Percentiles rank a stretch among this genome's conserved stretches.
Evolutionary conservation across 2,113 vertebrate genomes (phyloP).

Genomic region (Lepus americanus): DNA sequence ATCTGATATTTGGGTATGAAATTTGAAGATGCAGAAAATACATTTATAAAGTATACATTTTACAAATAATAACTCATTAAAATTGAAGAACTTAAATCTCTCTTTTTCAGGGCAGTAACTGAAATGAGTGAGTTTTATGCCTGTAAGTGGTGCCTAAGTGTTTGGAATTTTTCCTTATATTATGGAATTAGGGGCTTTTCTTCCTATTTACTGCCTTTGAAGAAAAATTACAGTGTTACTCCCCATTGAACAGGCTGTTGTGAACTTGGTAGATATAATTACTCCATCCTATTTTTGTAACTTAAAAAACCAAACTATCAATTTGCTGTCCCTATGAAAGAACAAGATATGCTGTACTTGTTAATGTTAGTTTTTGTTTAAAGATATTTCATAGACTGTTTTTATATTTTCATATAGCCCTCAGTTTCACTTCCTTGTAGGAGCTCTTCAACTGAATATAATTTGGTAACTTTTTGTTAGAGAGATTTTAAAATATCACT

Average conservation of each 20-base stretch:
- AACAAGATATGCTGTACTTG: slow-evolving; percentile 67
- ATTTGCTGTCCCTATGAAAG: slow-evolving; percentile 73
- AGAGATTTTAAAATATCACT: slow-evolving; percentile 1
- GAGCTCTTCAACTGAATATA: slow-evolving; percentile 53
- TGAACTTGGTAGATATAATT: slow-evolving; percentile 80
- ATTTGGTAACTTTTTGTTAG: slow-evolving; percentile 36
- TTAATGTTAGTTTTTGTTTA: slow-evolving; percentile 73
- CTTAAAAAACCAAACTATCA: slow-evolving; percentile 77
- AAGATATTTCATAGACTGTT: slow-evolving; percentile 46
- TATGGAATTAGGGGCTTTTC: slow-evolving; percentile 70
- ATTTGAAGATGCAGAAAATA: slow-evolving; percentile 33
- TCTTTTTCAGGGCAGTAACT: slow-evolving; percentile 15
- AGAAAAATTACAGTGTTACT: slow-evolving; percentile 80
- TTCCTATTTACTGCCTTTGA: slow-evolving; percentile 72
- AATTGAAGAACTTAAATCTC: neutral
- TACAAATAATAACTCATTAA: neutral
- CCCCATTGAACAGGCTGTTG: slow-evolving; percentile 72
- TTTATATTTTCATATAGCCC: slow-evolving; percentile 33
- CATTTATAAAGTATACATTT: neutral
- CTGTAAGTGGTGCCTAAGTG: slow-evolving; percentile 68
- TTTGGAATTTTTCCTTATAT: slow-evolving; percentile 65
- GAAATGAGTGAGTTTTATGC: slow-evolving; percentile 67
- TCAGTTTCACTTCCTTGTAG: slow-evolving; percentile 74
- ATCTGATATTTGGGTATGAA: slow-evolving; percentile 36
- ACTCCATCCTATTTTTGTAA: slow-evolving; percentile 80